Percentiles rank a stretch among this genome's conserved stretches.
Conservation (phyloP, 2,113 vertebrate genomes). For the Myotis lucifugus region DNA sequence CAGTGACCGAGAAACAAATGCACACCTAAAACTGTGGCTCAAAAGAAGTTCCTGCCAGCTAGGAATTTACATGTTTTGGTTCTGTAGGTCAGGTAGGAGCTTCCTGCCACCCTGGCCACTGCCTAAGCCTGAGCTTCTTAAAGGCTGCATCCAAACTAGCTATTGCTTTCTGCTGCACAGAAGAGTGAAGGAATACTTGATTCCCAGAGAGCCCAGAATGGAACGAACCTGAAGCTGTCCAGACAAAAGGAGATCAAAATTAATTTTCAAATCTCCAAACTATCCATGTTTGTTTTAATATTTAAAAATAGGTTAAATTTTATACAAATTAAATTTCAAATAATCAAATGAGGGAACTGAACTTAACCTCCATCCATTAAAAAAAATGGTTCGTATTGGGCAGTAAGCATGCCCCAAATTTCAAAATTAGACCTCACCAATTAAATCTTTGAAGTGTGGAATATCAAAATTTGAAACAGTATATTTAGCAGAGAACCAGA, state of each 20-base stretch:
- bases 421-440: neutral
- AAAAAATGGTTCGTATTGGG: neutral
- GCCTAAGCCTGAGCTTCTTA: neutral
- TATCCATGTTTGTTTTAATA: neutral
- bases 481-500: neutral
- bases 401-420: neutral
- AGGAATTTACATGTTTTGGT: neutral
- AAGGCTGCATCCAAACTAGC: neutral
- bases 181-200: neutral
- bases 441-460: neutral
- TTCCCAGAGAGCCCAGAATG: neutral
- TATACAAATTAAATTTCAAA: conserved; percentile 17
- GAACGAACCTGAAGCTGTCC: neutral
- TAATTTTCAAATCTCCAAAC: neutral
- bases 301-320: neutral
- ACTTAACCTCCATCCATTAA: neutral
- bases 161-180: neutral
- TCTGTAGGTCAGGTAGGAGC: neutral
- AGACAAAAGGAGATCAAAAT: neutral
- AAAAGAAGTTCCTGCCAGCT: neutral
- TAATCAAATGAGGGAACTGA: neutral
- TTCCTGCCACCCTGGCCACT: neutral
- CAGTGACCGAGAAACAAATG: neutral
- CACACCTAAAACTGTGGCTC: neutral
- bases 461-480: neutral